Percentiles rank a stretch among this genome's conserved stretches.
These are phyloP conservation scores for Chaetogeoica ovagalla DNA, from an alignment of 2,888 invertebrate species.

Conservation along the genomic window DNA sequence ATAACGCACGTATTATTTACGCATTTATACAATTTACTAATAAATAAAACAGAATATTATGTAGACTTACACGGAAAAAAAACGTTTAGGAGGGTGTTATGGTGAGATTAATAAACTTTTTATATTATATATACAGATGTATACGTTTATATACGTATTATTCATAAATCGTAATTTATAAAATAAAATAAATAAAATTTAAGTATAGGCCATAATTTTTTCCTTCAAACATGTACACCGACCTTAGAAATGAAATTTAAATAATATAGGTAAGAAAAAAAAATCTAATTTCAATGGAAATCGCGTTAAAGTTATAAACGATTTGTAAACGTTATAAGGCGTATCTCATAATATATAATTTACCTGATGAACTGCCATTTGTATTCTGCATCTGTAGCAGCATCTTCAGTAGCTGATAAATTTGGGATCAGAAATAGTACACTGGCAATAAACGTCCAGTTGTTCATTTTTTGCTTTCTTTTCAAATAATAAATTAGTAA, in stretches of 20 bases:
- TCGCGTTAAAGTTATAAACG: too few relatives aligned
- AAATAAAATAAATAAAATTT: too few relatives aligned
- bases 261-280: too few relatives aligned
- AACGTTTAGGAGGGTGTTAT: background rate
- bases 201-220: too few relatives aligned
- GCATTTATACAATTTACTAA: constrained; percentile 51
- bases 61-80: background rate
- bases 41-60: background rate
- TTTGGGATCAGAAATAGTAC: background rate
- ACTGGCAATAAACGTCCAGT: background rate
- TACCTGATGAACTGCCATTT: constrained; percentile 22
- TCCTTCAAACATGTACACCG: too few relatives aligned
- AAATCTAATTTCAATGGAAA: too few relatives aligned
- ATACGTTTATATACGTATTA: too few relatives aligned
- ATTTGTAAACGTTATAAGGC: background rate
- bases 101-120: too few relatives aligned
- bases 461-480: background rate
- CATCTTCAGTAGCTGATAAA: background rate
- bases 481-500: too few relatives aligned
- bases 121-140: too few relatives aligned
- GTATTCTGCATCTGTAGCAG: background rate
- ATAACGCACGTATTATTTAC: constrained; percentile 54
- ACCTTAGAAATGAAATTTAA: too few relatives aligned
- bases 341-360: background rate
- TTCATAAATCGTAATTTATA: too few relatives aligned